phyloP scores from a whole-genome alignment of 2,888 invertebrate species.

The Heliconius sara region DNA sequence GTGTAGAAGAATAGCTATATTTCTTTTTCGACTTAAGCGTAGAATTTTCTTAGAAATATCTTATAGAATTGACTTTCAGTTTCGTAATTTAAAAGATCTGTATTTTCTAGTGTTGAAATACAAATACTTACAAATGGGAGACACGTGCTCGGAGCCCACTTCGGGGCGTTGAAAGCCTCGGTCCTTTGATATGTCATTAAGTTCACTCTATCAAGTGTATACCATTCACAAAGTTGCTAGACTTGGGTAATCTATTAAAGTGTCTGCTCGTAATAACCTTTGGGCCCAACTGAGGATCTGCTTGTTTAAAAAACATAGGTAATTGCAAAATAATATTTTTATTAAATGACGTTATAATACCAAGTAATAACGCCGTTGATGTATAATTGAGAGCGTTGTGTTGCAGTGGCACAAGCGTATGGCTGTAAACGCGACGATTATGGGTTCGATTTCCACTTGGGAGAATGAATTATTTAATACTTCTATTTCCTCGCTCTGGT shows the following conservation, averaged over 20 bases:
- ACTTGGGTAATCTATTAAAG: background rate
- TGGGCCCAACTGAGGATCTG: background rate
- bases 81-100: background rate
- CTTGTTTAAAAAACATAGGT: no score
- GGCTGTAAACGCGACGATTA: no score
- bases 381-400: no score
- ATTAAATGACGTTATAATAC: no score
- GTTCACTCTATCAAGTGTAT: constrained; percentile 11
- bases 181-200: constrained; percentile 17
- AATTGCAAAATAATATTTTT: no score
- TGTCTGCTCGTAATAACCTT: background rate
- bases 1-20: background rate
- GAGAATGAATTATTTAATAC: no score
- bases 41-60: background rate
- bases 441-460: no score
- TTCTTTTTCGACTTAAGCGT: no score
- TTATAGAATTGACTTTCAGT: background rate
- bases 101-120: constrained; percentile 3
- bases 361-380: no score
- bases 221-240: background rate
- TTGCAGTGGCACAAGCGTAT: no score
- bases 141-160: background rate
- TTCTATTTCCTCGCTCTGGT: no score
- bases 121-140: constrained; percentile 2
- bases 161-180: background rate